phyloP scores from a whole-genome alignment of 1,140 invertebrate genomes.

The Muscidifurax raptorellus region DNA sequence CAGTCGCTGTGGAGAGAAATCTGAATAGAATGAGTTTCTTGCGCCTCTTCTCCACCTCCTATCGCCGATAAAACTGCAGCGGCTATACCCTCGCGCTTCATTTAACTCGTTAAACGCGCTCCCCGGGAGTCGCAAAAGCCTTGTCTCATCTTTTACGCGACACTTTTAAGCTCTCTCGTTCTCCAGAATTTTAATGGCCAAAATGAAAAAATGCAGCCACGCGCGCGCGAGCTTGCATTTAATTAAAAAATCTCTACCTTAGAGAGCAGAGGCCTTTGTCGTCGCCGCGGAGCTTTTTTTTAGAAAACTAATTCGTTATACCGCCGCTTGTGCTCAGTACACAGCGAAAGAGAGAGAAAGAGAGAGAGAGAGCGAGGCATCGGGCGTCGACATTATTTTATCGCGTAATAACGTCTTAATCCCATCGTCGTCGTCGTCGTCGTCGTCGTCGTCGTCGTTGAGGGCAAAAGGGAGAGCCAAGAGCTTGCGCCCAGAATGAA shows the following conservation, averaged over 20 bases:
- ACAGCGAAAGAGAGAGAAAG: no score
- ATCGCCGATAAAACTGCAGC: background rate
- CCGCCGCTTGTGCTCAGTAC: background rate
- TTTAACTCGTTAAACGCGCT: background rate
- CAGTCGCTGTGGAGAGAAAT: background rate
- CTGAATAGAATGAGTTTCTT: background rate
- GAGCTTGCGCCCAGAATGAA: background rate
- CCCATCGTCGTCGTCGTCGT: background rate
- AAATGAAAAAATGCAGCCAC: slow-evolving; percentile 7
- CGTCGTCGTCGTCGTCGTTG: background rate
- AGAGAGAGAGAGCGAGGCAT: background rate
- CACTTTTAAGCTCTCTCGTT: background rate
- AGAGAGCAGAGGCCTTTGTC: background rate
- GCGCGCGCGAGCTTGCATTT: slow-evolving; percentile 11
- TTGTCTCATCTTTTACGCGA: background rate
- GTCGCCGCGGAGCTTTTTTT: slow-evolving; percentile 1
- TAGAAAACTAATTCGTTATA: slow-evolving; percentile 42
- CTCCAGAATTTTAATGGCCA: slow-evolving; percentile 30
- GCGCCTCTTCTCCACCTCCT: background rate
- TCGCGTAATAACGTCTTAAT: slow-evolving; percentile 35
- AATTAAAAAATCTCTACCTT: slow-evolving; percentile 35
- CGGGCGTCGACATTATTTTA: slow-evolving; percentile 34
- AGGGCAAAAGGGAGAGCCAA: background rate
- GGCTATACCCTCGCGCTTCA: background rate
- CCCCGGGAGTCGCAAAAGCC: no score